Percentiles rank a stretch among this genome's conserved stretches.
These are phyloP conservation scores for Leucosticte australis DNA, from an alignment of 2,113 vertebrate genomes.

Conservation along the genomic window DNA sequence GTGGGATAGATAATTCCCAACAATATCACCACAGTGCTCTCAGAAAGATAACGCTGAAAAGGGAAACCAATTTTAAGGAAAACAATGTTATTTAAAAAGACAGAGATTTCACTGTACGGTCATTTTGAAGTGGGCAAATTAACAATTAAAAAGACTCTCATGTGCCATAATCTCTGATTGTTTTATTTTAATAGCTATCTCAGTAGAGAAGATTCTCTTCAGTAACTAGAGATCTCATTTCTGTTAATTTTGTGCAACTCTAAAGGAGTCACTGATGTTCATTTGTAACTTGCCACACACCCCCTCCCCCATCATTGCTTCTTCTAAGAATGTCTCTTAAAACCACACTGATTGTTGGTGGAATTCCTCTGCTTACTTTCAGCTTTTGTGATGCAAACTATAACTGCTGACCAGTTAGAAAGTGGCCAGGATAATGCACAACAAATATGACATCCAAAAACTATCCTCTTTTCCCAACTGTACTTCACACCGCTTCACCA, in stretches of 20 bases:
- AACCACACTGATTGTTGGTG: constrained; percentile 52
- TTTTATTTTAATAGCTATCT: constrained; percentile 72
- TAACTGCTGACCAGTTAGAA: constrained; percentile 42
- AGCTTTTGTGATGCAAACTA: constrained; percentile 51
- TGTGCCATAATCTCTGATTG: constrained; percentile 63
- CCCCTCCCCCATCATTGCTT: not conserved
- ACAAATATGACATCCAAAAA: constrained; percentile 8
- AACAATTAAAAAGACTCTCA: constrained; percentile 70
- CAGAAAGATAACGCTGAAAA: constrained; percentile 34
- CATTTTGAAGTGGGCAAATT: constrained; percentile 67
- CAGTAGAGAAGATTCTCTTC: constrained; percentile 62
- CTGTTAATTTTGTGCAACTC: constrained; percentile 72
- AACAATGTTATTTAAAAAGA: constrained; percentile 40
- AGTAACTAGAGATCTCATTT: constrained; percentile 72
- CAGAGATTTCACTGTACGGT: constrained; percentile 44
- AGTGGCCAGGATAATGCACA: not conserved
- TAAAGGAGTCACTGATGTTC: constrained; percentile 48
- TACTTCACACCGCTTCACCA: not conserved
- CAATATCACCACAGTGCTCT: constrained; percentile 15
- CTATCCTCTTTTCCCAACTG: not conserved
- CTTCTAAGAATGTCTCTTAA: constrained; percentile 61
- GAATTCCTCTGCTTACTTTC: constrained; percentile 57
- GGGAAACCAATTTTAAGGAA: constrained; percentile 52
- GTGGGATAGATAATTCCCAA: constrained; percentile 47
- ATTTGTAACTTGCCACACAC: constrained; percentile 3